Conservation (phyloP, 1,140 invertebrate genomes). For the Philaenus spumarius region DNA sequence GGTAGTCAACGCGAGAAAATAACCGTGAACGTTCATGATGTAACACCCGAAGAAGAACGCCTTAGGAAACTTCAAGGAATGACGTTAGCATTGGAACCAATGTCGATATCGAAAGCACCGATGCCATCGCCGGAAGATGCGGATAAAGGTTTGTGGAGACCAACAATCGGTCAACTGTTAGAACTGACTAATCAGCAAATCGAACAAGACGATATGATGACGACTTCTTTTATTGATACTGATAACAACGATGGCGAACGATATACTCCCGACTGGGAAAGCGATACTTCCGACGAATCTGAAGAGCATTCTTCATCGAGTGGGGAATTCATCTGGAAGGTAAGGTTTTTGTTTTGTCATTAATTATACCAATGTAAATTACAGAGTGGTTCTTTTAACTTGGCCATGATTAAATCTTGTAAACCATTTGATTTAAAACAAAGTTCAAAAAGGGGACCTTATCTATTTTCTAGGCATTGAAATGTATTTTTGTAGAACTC, state of each 20-base stretch:
- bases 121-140: conserved; percentile 33
- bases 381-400: too few relatives aligned
- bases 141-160: conserved; percentile 23
- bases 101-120: conserved; percentile 20
- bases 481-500: too few relatives aligned
- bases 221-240: conserved; percentile 32
- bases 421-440: too few relatives aligned
- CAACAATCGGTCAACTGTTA: conserved; percentile 23
- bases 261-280: conserved; percentile 39
- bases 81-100: conserved; percentile 11
- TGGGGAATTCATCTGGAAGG: conserved; percentile 71
- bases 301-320: conserved; percentile 52
- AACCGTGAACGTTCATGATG: background rate
- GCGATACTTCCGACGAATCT: conserved; percentile 31
- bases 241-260: conserved; percentile 24
- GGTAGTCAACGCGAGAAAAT: too few relatives aligned
- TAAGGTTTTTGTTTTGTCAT: conserved; percentile 40
- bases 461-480: too few relatives aligned
- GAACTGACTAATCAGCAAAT: conserved; percentile 23
- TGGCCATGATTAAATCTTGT: too few relatives aligned
- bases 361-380: too few relatives aligned
- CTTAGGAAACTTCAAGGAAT: conserved; percentile 3
- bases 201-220: conserved; percentile 29
- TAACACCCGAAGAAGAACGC: background rate
- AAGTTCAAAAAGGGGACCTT: too few relatives aligned